Percentiles rank a stretch among this genome's conserved stretches.
Evolutionary conservation across 2,113 vertebrate genomes (phyloP).

Genomic region (Drymodes brunneopygia): DNA sequence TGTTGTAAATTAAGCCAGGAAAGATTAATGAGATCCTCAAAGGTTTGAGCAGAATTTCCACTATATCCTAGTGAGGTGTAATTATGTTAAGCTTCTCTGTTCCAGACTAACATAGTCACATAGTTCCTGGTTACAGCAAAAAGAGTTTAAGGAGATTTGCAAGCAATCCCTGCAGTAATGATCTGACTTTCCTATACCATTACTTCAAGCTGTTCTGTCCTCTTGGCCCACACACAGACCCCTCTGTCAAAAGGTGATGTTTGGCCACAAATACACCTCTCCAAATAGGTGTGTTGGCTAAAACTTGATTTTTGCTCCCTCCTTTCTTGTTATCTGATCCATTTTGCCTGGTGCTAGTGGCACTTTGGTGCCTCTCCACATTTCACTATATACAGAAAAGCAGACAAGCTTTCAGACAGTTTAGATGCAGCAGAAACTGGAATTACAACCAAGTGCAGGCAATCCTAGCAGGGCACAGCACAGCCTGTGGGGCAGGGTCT

Average conservation of each 20-base stretch:
- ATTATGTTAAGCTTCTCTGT: not conserved
- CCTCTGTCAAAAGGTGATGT: not conserved
- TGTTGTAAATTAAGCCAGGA: not conserved
- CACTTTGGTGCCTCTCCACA: not conserved
- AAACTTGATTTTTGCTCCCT: not conserved
- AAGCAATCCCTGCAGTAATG: not conserved
- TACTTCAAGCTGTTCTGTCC: not conserved
- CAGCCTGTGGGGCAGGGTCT: not conserved
- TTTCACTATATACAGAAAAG: not conserved
- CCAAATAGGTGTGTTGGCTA: not conserved
- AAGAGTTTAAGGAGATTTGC: not conserved
- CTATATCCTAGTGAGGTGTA: not conserved
- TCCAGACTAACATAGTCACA: not conserved
- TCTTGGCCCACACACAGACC: not conserved
- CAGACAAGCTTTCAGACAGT: not conserved
- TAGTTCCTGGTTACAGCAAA: not conserved
- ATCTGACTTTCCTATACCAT: not conserved
- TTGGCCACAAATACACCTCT: fast-evolving
- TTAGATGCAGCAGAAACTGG: not conserved
- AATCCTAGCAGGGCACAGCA: not conserved
- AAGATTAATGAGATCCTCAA: not conserved
- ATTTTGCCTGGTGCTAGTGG: not conserved
- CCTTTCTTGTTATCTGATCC: not conserved
- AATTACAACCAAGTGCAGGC: not conserved
- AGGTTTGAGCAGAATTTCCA: not conserved